Evolutionary conservation across 1,140 invertebrate genomes (phyloP).

Genomic region (Drosophila erecta): DNA sequence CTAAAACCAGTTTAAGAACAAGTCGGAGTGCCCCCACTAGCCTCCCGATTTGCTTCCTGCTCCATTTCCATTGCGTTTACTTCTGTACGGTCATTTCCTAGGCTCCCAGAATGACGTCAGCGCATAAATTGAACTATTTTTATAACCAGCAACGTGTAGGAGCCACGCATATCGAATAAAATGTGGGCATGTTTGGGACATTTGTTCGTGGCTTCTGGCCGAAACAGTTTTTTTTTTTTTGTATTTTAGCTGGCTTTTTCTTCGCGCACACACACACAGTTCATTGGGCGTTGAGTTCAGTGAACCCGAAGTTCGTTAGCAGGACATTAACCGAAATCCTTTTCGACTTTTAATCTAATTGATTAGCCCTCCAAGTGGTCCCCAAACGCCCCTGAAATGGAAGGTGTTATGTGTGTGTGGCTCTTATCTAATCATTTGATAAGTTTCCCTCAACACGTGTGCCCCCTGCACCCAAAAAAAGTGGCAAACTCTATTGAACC

Average conservation of each 20-base stretch:
- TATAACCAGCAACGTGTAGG: slow-evolving; percentile 48
- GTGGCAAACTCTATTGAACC: slow-evolving; percentile 15
- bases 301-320: slow-evolving; percentile 41
- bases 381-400: neutral
- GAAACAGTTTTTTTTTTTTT: slow-evolving; percentile 10
- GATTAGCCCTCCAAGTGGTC: slow-evolving; percentile 39
- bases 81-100: slow-evolving; percentile 51
- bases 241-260: slow-evolving; percentile 7
- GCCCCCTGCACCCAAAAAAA: slow-evolving; percentile 3
- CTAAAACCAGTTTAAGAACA: slow-evolving; percentile 61
- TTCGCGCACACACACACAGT: slow-evolving; percentile 13
- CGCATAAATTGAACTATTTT: slow-evolving; percentile 75
- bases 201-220: slow-evolving; percentile 35
- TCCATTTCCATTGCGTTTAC: slow-evolving; percentile 22
- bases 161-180: slow-evolving; percentile 45
- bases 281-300: slow-evolving; percentile 44
- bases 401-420: slow-evolving; percentile 5
- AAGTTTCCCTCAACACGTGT: slow-evolving; percentile 41
- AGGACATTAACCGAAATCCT: slow-evolving; percentile 54
- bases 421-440: slow-evolving; percentile 55
- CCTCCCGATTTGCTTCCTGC: slow-evolving; percentile 1
- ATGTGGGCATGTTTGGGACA: slow-evolving; percentile 64
- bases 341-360: slow-evolving; percentile 49
- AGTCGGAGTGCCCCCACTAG: slow-evolving; percentile 25
- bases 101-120: slow-evolving; percentile 63